These are phyloP conservation scores for Luscinia luscinia DNA, from an alignment of 2,797 vertebrate species.

Conservation along the genomic window DNA sequence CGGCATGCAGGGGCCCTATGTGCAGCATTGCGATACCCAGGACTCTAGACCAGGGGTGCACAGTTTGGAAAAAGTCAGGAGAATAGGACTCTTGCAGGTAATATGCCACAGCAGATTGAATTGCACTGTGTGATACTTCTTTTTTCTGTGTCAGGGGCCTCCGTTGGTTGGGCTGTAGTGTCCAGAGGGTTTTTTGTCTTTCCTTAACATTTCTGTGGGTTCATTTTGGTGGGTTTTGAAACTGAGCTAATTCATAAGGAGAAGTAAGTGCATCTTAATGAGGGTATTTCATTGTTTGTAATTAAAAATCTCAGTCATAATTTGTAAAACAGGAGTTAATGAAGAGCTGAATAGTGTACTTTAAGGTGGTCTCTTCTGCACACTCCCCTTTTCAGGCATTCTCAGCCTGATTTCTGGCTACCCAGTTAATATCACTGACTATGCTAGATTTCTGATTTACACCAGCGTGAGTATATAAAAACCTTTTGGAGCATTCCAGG, in stretches of 20 bases:
- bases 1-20: accelerated
- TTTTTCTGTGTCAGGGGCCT: background rate
- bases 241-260: background rate
- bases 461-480: background rate
- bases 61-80: background rate
- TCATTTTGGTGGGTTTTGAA: background rate
- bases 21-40: background rate
- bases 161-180: accelerated
- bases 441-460: background rate
- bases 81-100: background rate
- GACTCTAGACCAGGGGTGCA: background rate
- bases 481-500: background rate
- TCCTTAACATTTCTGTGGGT: background rate
- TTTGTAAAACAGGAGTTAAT: background rate
- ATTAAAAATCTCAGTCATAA: background rate
- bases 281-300: background rate
- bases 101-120: background rate
- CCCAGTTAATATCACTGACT: background rate
- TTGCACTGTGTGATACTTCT: background rate
- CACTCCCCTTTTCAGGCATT: background rate
- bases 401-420: background rate
- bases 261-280: background rate
- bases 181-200: background rate
- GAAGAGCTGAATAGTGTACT: background rate
- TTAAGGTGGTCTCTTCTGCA: background rate